phyloP scores from a whole-genome alignment of 2,113 vertebrate species.

The Rhinichthys klamathensis region DNA sequence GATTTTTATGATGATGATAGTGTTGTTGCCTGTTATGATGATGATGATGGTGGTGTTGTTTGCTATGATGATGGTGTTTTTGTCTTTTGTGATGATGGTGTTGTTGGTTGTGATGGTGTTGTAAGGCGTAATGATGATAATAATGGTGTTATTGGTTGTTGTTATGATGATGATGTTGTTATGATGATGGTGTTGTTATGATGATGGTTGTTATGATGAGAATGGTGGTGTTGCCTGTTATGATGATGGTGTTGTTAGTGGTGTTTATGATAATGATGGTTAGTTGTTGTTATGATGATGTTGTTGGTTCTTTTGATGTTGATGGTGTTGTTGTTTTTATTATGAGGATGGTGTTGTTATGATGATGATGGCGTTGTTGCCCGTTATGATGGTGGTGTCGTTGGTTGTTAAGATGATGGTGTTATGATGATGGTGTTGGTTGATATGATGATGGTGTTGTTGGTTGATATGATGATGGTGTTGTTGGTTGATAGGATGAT shows the following conservation, averaged over 20 bases:
- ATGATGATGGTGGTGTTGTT: too few relatives aligned
- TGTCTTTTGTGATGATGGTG: background rate
- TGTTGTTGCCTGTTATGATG: too few relatives aligned
- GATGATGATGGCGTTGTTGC: background rate
- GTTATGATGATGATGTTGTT: background rate
- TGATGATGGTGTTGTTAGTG: background rate
- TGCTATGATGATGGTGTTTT: background rate
- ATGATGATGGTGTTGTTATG: background rate
- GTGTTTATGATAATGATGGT: background rate
- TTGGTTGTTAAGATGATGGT: background rate
- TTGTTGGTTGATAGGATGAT: background rate
- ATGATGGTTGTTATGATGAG: too few relatives aligned
- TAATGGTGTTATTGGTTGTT: background rate
- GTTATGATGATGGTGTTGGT: background rate
- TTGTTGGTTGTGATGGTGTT: background rate
- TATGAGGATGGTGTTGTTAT: background rate
- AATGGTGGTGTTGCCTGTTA: background rate
- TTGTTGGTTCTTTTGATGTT: background rate
- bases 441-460: background rate
- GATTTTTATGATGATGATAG: too few relatives aligned
- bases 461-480: background rate
- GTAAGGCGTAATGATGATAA: too few relatives aligned
- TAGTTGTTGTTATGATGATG: background rate
- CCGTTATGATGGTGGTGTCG: background rate
- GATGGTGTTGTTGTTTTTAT: background rate